These are phyloP conservation scores for Oikopleura albicans DNA, from an alignment of 23 tunicate species.

Conservation along the genomic window DNA sequence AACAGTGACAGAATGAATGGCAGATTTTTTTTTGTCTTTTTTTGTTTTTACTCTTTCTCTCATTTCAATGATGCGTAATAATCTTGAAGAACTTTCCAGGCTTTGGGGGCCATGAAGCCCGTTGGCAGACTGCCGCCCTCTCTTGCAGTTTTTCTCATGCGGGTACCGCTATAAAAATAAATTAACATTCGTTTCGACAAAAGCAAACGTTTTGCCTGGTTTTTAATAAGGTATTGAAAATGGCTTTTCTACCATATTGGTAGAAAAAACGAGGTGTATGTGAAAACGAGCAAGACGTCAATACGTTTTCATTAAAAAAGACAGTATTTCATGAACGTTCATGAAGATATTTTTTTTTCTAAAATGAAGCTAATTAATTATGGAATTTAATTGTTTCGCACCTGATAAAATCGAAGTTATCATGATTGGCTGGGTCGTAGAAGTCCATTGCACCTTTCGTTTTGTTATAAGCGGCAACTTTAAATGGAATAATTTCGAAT, in stretches of 20 bases:
- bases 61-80: conserved; percentile 60
- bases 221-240: too few relatives aligned
- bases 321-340: too few relatives aligned
- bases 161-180: neutral
- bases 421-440: conserved; percentile 70
- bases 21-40: too few relatives aligned
- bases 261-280: too few relatives aligned
- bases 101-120: conserved; percentile 98
- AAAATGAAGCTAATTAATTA: neutral
- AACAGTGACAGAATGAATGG: too few relatives aligned
- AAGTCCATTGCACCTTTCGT: conserved; percentile 62
- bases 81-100: conserved; percentile 79
- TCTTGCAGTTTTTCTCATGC: conserved; percentile 84
- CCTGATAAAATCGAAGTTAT: conserved; percentile 84
- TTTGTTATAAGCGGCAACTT: conserved; percentile 93
- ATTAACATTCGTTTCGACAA: neutral
- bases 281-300: too few relatives aligned
- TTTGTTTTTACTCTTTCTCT: neutral
- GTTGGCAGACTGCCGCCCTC: conserved; percentile 77
- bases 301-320: too few relatives aligned
- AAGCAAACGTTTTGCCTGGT: too few relatives aligned
- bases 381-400: conserved; percentile 17
- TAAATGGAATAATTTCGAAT: conserved; percentile 76
- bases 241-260: too few relatives aligned
- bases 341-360: too few relatives aligned